Evolutionary conservation across 2,113 vertebrate species (phyloP).

Genomic region (Patagioenas fasciata): DNA sequence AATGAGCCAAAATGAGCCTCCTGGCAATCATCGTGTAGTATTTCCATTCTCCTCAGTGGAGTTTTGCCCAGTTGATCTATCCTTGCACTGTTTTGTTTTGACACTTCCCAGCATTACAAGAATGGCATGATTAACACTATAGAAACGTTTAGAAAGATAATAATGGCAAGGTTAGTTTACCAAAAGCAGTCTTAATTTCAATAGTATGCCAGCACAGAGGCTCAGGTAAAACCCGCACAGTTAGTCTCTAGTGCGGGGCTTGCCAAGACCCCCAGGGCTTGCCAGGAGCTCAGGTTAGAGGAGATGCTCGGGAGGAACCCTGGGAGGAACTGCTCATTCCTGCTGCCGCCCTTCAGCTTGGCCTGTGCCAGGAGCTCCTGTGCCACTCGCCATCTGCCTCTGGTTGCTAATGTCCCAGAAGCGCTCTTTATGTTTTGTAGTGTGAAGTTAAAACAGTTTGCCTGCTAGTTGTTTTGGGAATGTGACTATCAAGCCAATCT

Average conservation of each 20-base stretch:
- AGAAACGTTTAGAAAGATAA: not conserved
- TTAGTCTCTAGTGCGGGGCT: not conserved
- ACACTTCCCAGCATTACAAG: not conserved
- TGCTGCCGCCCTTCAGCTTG: not conserved
- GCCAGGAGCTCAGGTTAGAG: not conserved
- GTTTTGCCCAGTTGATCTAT: not conserved
- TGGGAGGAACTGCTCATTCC: not conserved
- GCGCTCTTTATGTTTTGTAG: not conserved
- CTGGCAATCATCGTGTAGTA: not conserved
- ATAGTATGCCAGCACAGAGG: not conserved
- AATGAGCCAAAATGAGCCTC: not conserved
- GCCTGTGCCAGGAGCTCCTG: not conserved
- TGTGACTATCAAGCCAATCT: constrained; percentile 52
- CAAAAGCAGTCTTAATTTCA: not conserved
- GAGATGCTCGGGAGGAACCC: not conserved
- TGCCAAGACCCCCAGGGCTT: not conserved
- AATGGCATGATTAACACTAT: not conserved
- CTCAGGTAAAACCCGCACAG: not conserved
- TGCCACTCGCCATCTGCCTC: not conserved
- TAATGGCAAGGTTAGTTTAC: not conserved
- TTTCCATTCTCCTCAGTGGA: not conserved
- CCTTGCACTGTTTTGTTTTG: not conserved
- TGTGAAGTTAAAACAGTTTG: not conserved
- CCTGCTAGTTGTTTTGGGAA: not conserved
- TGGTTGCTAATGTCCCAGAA: not conserved